phyloP scores from a whole-genome alignment of 2,797 vertebrate genomes.

The Typhlichthys eigenmanni region DNA sequence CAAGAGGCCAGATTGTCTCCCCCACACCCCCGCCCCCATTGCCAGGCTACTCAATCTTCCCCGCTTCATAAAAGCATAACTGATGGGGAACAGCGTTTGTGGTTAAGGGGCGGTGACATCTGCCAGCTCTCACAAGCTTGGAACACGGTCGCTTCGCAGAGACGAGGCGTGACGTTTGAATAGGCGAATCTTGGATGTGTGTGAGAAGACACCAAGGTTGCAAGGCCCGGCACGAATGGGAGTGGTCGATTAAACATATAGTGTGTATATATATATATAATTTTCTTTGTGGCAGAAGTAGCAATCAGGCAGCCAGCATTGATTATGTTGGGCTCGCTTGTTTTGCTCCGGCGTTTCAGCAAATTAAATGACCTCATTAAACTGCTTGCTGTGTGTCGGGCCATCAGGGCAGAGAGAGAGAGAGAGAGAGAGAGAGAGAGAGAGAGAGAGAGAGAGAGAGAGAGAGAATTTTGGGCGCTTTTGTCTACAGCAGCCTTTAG shows the following conservation, averaged over 20 bases:
- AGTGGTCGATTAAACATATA: too few species aligned
- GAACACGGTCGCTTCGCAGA: not conserved
- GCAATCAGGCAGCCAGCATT: slow-evolving; percentile 46
- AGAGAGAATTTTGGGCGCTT: slow-evolving; percentile 20
- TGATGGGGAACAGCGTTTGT: slow-evolving; percentile 19
- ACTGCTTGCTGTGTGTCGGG: slow-evolving; percentile 25
- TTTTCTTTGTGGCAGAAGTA: not conserved
- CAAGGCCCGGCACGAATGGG: too few species aligned
- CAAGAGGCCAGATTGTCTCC: slow-evolving; percentile 14
- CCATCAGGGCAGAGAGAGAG: slow-evolving; percentile 30
- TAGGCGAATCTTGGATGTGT: too few species aligned
- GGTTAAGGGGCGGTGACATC: slow-evolving; percentile 18
- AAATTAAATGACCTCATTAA: slow-evolving; percentile 64
- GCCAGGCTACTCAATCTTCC: not conserved
- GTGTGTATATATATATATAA: not conserved
- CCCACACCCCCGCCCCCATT: not conserved
- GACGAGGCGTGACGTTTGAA: too few species aligned
- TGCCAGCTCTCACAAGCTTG: slow-evolving; percentile 29
- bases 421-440: slow-evolving; percentile 13
- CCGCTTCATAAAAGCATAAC: slow-evolving; percentile 23
- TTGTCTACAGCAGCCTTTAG: slow-evolving; percentile 38
- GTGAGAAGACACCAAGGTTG: too few species aligned
- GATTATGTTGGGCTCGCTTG: slow-evolving; percentile 55
- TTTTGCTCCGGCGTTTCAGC: slow-evolving; percentile 41
- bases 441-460: slow-evolving; percentile 18